Conservation (phyloP, 2,113 vertebrate genomes). For the Tetrao urogallus region DNA sequence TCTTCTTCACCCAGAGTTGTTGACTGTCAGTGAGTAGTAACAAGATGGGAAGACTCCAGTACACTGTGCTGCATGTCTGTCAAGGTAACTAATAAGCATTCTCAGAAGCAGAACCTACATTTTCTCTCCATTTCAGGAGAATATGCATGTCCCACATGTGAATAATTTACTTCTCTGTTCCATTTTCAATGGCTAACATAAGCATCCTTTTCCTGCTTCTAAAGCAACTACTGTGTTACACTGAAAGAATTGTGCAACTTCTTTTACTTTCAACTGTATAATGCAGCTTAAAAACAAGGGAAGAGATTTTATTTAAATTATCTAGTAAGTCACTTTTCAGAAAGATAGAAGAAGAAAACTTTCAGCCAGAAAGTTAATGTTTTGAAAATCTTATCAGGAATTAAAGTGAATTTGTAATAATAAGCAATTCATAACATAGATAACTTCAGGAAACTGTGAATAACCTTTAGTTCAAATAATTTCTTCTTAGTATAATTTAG, state of each 20-base stretch:
- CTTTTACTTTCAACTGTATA: background rate
- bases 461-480: background rate
- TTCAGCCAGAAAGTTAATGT: background rate
- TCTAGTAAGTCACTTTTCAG: background rate
- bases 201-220: background rate
- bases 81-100: background rate
- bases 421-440: background rate
- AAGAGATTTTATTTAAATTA: background rate
- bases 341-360: background rate
- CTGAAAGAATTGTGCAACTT: background rate
- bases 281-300: background rate
- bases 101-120: background rate
- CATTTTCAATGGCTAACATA: background rate
- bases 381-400: background rate
- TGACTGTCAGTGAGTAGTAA: background rate
- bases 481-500: background rate
- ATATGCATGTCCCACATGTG: background rate
- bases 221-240: background rate
- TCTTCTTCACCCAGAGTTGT: background rate
- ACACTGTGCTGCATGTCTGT: accelerated
- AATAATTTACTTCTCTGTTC: background rate
- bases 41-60: background rate
- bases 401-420: background rate
- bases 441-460: background rate
- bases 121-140: accelerated